These are phyloP conservation scores for Helobdella robusta DNA, from an alignment of 2,888 invertebrate genomes.

Conservation along the genomic window DNA sequence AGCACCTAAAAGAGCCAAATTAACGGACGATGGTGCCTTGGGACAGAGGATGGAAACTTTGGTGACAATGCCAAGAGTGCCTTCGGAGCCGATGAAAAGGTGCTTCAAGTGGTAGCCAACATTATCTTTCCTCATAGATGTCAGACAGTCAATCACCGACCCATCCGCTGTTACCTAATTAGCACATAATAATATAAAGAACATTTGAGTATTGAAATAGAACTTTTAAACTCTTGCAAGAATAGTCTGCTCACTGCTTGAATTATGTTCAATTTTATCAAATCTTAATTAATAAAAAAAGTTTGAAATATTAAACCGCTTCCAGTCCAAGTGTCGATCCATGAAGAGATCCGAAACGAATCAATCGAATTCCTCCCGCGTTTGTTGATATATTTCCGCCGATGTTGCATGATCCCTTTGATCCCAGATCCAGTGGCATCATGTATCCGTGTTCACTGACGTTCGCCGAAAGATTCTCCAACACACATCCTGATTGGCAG, in stretches of 20 bases:
- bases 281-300: background rate
- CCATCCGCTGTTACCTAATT: slow-evolving; percentile 48
- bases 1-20: slow-evolving; percentile 77
- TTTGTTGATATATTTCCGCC: slow-evolving; percentile 89
- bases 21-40: slow-evolving; percentile 67
- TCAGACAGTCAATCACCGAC: slow-evolving; percentile 70
- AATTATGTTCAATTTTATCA: background rate
- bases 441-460: slow-evolving; percentile 67
- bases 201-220: background rate
- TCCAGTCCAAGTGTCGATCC: slow-evolving; percentile 82
- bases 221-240: background rate
- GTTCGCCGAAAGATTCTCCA: slow-evolving; percentile 72
- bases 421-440: slow-evolving; percentile 91
- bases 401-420: slow-evolving; percentile 58
- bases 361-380: slow-evolving; percentile 84
- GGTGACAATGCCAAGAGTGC: slow-evolving; percentile 85
- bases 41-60: slow-evolving; percentile 84
- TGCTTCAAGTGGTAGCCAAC: slow-evolving; percentile 94
- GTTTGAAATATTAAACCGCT: slow-evolving; percentile 58
- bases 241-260: background rate
- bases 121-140: slow-evolving; percentile 84
- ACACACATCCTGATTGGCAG: slow-evolving; percentile 86
- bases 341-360: slow-evolving; percentile 89
- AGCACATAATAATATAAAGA: no score
- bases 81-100: slow-evolving; percentile 92